Evolutionary conservation across 2,888 invertebrate genomes (phyloP).

Genomic region (Gasteruption jaculator): DNA sequence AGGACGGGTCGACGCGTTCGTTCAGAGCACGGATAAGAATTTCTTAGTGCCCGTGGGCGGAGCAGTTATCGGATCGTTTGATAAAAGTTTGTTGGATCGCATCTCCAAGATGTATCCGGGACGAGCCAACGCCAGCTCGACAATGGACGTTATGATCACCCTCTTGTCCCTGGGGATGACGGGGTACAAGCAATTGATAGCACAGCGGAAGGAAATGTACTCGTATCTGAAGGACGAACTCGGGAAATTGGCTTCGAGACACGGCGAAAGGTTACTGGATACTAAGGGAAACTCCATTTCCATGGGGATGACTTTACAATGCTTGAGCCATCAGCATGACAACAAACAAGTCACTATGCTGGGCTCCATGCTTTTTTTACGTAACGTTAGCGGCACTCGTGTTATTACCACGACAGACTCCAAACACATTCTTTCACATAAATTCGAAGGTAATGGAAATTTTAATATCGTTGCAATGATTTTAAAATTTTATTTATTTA

Average conservation of each 20-base stretch:
- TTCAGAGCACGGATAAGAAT: slow-evolving; percentile 83
- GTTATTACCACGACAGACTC: slow-evolving; percentile 57
- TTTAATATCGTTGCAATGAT: slow-evolving; percentile 9
- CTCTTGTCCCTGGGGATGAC: slow-evolving; percentile 64
- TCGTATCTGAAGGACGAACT: slow-evolving; percentile 60
- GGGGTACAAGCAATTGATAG: slow-evolving; percentile 61
- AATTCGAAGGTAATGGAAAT: slow-evolving; percentile 56
- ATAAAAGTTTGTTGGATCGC: slow-evolving; percentile 58
- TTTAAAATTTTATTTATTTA: not conserved
- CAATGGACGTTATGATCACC: slow-evolving; percentile 73
- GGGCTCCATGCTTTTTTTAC: slow-evolving; percentile 69
- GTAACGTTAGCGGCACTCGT: slow-evolving; percentile 70
- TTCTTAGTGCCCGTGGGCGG: slow-evolving; percentile 82
- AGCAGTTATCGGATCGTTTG: slow-evolving; percentile 69
- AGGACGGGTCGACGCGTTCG: slow-evolving; percentile 72
- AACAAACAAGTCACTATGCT: slow-evolving; percentile 57
- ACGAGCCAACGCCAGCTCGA: slow-evolving; percentile 67
- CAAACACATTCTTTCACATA: slow-evolving; percentile 56
- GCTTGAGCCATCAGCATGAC: slow-evolving; percentile 44
- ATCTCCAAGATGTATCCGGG: slow-evolving; percentile 70
- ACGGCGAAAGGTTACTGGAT: slow-evolving; percentile 59
- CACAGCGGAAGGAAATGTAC: slow-evolving; percentile 60
- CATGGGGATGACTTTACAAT: slow-evolving; percentile 55
- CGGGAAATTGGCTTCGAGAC: slow-evolving; percentile 55
- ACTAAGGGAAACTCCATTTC: slow-evolving; percentile 69